Percentiles rank a stretch among this genome's conserved stretches.
These are phyloP conservation scores for Melanophora roralis DNA, from an alignment of 2,888 invertebrate species.

Conservation along the genomic window DNA sequence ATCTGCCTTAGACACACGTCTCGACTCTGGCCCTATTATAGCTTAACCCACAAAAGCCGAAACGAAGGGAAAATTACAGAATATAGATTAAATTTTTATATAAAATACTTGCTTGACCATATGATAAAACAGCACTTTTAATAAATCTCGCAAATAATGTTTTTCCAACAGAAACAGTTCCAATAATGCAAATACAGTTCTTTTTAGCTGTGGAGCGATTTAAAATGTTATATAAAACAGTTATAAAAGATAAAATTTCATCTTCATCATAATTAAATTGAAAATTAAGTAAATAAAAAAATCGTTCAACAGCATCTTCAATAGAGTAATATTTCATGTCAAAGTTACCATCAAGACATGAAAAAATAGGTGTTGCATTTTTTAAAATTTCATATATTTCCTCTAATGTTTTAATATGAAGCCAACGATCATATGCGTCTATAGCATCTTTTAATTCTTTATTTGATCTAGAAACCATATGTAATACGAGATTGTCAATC, in stretches of 20 bases:
- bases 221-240: background rate
- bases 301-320: background rate
- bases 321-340: background rate
- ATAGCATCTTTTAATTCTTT: constrained; percentile 6
- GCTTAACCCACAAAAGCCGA: too few species aligned
- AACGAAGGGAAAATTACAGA: too few species aligned
- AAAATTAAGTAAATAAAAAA: background rate
- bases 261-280: constrained; percentile 7
- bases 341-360: constrained; percentile 2
- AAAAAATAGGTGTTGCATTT: background rate
- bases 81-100: too few species aligned
- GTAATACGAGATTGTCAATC: background rate
- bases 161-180: background rate
- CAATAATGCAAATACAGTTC: background rate
- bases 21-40: too few species aligned
- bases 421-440: background rate
- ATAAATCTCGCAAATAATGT: background rate
- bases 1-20: too few species aligned
- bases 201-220: background rate
- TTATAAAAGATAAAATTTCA: background rate
- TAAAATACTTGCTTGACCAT: background rate
- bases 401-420: constrained; percentile 12
- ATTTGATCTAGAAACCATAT: background rate
- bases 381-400: background rate
- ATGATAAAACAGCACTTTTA: background rate